Percentiles rank a stretch among this genome's conserved stretches.
Conservation (phyloP, 2,888 invertebrate species). For the Maniola hyperantus region DNA sequence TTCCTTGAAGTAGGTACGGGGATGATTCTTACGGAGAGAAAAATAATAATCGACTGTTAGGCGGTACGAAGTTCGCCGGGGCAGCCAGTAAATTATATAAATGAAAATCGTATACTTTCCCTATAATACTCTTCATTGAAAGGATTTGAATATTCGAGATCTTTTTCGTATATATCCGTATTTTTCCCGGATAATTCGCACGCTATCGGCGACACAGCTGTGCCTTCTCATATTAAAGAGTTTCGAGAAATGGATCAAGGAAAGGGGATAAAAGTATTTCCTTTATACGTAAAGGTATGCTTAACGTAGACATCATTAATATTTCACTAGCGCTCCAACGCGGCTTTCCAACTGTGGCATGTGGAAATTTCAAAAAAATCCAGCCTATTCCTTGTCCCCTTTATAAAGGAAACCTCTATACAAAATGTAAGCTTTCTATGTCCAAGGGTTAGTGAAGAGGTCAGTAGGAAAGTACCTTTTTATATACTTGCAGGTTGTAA, state of each 20-base stretch:
- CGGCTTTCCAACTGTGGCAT: no score
- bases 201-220: constrained; percentile 7
- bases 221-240: constrained; percentile 6
- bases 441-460: no score
- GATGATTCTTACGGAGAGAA: no score
- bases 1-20: no score
- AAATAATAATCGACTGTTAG: no score
- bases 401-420: no score
- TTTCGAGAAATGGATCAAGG: constrained; percentile 6
- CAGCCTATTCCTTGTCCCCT: no score
- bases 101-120: not conserved
- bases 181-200: constrained; percentile 13
- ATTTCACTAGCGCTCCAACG: not conserved
- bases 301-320: not conserved
- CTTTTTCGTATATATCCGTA: constrained; percentile 3
- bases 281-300: not conserved
- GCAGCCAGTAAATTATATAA: not conserved
- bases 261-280: constrained; percentile 8
- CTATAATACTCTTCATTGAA: not conserved
- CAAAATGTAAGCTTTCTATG: no score
- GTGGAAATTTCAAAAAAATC: no score
- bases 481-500: no score
- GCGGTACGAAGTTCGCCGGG: no score
- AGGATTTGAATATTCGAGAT: not conserved
- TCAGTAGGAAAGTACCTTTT: no score